phyloP scores from a whole-genome alignment of 2,888 invertebrate genomes.

The Diabrotica balteata region DNA sequence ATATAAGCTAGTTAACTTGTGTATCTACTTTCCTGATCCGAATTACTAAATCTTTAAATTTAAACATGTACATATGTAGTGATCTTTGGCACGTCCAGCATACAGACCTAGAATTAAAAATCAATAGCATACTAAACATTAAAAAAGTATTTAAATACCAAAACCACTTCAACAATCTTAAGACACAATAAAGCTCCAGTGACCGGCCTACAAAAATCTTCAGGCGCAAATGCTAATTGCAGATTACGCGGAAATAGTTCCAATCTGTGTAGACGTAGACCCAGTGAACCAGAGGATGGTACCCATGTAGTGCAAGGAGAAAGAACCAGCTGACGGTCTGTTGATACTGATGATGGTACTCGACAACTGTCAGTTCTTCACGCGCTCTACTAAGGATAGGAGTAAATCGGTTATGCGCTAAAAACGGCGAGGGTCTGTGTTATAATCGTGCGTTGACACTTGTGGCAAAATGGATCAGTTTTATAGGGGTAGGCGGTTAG shows the following conservation, averaged over 20 bases:
- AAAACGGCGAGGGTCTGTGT: slow-evolving; percentile 26
- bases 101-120: too few species aligned
- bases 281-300: slow-evolving; percentile 46
- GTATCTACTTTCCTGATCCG: too few species aligned
- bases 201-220: slow-evolving; percentile 6
- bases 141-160: too few species aligned
- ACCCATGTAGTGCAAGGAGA: slow-evolving; percentile 27
- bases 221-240: slow-evolving; percentile 1
- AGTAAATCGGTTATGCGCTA: slow-evolving; percentile 30
- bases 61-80: too few species aligned
- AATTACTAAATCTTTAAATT: too few species aligned
- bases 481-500: slow-evolving; percentile 40
- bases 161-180: too few species aligned
- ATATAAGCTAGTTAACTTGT: too few species aligned
- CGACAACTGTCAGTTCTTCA: slow-evolving; percentile 44
- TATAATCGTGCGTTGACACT: slow-evolving; percentile 13
- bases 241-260: slow-evolving; percentile 35
- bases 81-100: too few species aligned
- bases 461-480: slow-evolving; percentile 41
- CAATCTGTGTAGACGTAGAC: slow-evolving; percentile 13
- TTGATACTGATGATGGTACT: slow-evolving; percentile 27
- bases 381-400: slow-evolving; percentile 30
- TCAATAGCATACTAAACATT: too few species aligned
- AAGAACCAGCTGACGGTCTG: slow-evolving; percentile 15
- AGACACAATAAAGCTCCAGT: neutral